Evolutionary conservation across 2,888 invertebrate species (phyloP).

Genomic region (Pterobdella sp.): DNA sequence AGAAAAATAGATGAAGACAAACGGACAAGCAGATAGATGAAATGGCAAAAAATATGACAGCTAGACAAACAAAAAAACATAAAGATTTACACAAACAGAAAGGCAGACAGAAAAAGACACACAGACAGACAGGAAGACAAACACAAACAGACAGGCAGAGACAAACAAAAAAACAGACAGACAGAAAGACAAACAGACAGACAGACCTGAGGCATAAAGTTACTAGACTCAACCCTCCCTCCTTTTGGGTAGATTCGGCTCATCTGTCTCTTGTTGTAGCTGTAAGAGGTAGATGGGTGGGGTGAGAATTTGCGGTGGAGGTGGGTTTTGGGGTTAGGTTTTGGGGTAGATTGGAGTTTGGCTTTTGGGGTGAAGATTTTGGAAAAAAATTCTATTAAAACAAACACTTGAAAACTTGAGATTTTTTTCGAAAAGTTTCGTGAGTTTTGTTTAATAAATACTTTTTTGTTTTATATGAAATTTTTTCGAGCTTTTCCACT

Average conservation of each 20-base stretch:
- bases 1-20: not conserved
- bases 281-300: slow-evolving; percentile 37
- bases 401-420: too few species aligned
- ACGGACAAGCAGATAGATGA: not conserved
- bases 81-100: not conserved
- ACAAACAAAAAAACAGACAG: not conserved
- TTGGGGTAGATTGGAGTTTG: too few species aligned
- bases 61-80: not conserved
- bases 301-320: too few species aligned
- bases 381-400: too few species aligned
- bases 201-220: slow-evolving; percentile 91
- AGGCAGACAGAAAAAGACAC: not conserved
- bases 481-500: too few species aligned
- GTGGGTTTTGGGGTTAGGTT: too few species aligned
- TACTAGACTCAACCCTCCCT: slow-evolving; percentile 94
- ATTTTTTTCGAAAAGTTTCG: too few species aligned
- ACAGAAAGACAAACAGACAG: not conserved
- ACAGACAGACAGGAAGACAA: too few species aligned
- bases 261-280: slow-evolving; percentile 97
- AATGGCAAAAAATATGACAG: not conserved
- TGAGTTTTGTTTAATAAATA: too few species aligned
- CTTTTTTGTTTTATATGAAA: too few species aligned
- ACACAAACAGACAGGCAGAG: too few species aligned
- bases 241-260: slow-evolving; percentile 98
- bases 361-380: too few species aligned